phyloP scores from a whole-genome alignment of 2,113 vertebrate species.

The Hassar affinis region DNA sequence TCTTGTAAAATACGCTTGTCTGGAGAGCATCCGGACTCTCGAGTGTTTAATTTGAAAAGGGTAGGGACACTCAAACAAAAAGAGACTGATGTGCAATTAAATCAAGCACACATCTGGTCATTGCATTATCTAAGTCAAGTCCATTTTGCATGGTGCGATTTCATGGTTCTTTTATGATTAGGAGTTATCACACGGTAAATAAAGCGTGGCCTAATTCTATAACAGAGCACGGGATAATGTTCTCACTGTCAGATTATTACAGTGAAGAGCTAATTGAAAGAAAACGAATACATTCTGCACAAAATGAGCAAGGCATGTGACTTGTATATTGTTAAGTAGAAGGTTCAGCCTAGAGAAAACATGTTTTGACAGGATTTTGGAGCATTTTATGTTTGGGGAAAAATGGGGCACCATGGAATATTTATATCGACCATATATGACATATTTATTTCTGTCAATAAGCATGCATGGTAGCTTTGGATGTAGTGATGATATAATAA shows the following conservation, averaged over 20 bases:
- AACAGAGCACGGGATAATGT: neutral
- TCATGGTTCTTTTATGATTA: neutral
- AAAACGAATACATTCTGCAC: neutral
- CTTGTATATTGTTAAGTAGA: too few species aligned
- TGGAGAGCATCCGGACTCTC: constrained; percentile 27
- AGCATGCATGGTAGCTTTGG: neutral
- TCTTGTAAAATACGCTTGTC: constrained; percentile 24
- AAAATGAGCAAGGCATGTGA: too few species aligned
- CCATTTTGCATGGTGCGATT: neutral
- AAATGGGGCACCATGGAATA: neutral
- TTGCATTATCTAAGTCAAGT: neutral
- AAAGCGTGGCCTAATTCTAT: neutral
- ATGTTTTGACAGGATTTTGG: neutral
- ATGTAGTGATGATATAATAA: neutral
- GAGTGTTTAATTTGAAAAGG: constrained; percentile 13
- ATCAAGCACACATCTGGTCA: constrained; percentile 9
- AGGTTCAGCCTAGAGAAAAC: neutral
- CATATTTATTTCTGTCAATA: neutral
- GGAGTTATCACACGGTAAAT: neutral
- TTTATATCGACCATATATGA: too few species aligned
- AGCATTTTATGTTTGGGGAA: neutral
- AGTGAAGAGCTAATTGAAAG: neutral
- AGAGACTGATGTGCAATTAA: neutral
- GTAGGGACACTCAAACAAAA: constrained; percentile 15
- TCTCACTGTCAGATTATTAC: neutral